Percentiles rank a stretch among this genome's conserved stretches.
Evolutionary conservation across 2,888 invertebrate species (phyloP).

Genomic region (Kryphioiulus occultus): DNA sequence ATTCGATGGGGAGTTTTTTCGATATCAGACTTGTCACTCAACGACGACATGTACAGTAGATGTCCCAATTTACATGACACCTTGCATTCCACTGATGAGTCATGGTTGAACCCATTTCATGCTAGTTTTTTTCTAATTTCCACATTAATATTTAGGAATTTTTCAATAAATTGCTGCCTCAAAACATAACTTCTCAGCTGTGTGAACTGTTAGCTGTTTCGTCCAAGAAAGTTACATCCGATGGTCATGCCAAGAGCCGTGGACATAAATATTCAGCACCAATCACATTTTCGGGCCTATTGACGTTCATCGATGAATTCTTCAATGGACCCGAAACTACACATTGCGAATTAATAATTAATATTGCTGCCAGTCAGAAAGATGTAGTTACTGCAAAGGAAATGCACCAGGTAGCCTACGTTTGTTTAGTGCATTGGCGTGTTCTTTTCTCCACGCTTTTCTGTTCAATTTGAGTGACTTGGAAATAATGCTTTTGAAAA

Average conservation of each 20-base stretch:
- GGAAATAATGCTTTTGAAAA: neutral
- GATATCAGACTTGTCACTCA: no score
- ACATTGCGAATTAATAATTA: neutral
- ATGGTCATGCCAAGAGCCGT: neutral
- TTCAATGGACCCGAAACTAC: neutral
- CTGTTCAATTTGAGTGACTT: neutral
- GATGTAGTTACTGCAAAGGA: neutral
- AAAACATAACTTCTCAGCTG: neutral
- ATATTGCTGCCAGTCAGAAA: neutral
- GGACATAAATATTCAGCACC: neutral
- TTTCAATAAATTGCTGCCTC: neutral
- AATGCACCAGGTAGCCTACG: neutral
- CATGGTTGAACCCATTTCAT: no score
- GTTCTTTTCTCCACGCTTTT: neutral
- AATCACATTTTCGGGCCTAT: slow-evolving; percentile 12
- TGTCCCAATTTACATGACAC: no score
- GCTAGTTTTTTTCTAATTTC: neutral
- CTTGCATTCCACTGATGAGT: no score
- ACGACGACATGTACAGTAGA: no score
- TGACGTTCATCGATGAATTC: slow-evolving; percentile 18
- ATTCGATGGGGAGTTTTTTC: no score
- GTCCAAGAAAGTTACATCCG: neutral
- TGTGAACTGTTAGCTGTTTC: neutral
- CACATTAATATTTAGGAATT: neutral
- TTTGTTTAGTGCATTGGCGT: neutral